A percentile compares a stretch with the other conserved stretches of the same genome.
Conservation (phyloP, 2,113 vertebrate species). For the Leuciscus idus region DNA sequence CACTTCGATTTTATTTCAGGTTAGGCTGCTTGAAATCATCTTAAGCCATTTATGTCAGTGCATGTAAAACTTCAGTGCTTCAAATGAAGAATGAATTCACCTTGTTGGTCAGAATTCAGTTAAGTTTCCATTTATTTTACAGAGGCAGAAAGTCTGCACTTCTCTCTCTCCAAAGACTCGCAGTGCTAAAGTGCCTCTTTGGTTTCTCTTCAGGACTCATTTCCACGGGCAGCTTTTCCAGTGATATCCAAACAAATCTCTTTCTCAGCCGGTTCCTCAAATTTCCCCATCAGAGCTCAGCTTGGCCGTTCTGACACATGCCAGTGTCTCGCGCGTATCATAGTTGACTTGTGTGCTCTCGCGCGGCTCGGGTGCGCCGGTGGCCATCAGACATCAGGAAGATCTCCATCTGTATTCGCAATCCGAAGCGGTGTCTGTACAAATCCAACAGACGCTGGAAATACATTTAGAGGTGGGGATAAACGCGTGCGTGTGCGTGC, state of each 20-base stretch:
- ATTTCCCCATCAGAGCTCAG: not conserved
- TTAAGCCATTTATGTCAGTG: not conserved
- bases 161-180: slow-evolving; percentile 16
- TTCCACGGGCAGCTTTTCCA: slow-evolving; percentile 45
- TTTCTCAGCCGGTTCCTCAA: slow-evolving; percentile 23
- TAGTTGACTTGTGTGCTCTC: not conserved
- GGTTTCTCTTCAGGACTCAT: slow-evolving; percentile 61
- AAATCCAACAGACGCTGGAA: not conserved
- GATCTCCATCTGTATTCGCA: slow-evolving; percentile 35
- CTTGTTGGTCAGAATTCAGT: not conserved
- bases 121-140: not conserved
- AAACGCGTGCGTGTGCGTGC: slow-evolving; percentile 59
- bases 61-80: not conserved
- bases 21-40: not conserved
- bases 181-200: slow-evolving; percentile 11
- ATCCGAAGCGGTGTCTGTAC: slow-evolving; percentile 30
- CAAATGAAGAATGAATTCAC: not conserved
- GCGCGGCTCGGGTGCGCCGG: slow-evolving; percentile 7
- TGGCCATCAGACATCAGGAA: not conserved
- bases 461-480: slow-evolving; percentile 44
- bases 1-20: not conserved
- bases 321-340: not conserved
- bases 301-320: not conserved
- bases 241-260: slow-evolving; percentile 34
- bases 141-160: slow-evolving; percentile 25